A percentile compares a stretch with the other conserved stretches of the same genome.
Evolutionary conservation across 1,140 invertebrate genomes (phyloP).

Genomic region (Ephestia elutella): DNA sequence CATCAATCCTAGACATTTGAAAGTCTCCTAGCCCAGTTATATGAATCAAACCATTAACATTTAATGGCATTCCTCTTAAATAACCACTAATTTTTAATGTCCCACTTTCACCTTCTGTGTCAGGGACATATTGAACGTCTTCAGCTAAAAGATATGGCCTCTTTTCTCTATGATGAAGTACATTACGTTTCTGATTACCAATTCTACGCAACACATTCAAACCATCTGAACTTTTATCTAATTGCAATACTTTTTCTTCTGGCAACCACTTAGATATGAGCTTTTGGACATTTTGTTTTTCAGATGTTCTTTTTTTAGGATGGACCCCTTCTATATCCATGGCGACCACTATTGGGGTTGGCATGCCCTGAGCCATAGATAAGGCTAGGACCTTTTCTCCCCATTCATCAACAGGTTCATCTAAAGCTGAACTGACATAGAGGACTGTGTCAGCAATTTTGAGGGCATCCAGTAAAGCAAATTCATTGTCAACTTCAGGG

Average conservation of each 20-base stretch:
- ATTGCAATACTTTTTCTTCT: conserved; percentile 84
- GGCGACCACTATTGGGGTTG: conserved; percentile 84
- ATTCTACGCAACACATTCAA: conserved; percentile 86
- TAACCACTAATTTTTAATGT: conserved; percentile 91
- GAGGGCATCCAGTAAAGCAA: conserved; percentile 85
- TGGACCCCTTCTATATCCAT: conserved; percentile 84
- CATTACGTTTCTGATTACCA: conserved; percentile 86
- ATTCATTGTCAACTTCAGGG: conserved; percentile 81
- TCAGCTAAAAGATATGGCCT: conserved; percentile 89
- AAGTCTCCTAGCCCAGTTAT: conserved; percentile 94
- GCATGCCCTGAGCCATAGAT: conserved; percentile 88
- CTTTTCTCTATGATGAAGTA: conserved; percentile 83
- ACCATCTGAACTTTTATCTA: conserved; percentile 86
- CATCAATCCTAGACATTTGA: conserved; percentile 90
- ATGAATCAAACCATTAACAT: conserved; percentile 92
- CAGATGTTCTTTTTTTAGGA: conserved; percentile 82
- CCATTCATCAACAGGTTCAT: conserved; percentile 82
- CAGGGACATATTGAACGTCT: conserved; percentile 80
- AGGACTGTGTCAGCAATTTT: conserved; percentile 90
- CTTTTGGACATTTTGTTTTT: conserved; percentile 85
- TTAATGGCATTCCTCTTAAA: conserved; percentile 85
- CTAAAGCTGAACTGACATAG: conserved; percentile 81
- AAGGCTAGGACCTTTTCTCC: conserved; percentile 84
- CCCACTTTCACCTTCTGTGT: conserved; percentile 76
- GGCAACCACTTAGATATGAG: conserved; percentile 85